Evolutionary conservation across 2,113 vertebrate species (phyloP).

Genomic region (Chaetops frenatus): DNA sequence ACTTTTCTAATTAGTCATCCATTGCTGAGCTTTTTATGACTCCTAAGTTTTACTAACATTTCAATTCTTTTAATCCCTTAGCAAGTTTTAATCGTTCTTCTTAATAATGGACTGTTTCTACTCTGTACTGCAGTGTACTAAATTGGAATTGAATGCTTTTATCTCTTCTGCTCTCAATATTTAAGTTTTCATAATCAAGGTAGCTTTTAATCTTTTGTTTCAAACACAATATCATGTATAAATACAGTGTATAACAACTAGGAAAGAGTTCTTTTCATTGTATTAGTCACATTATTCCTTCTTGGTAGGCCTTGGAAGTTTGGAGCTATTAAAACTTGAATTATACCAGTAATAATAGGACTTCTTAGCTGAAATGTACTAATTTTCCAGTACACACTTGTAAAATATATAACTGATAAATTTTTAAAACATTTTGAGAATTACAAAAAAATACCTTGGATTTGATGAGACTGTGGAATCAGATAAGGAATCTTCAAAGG

Average conservation of each 20-base stretch:
- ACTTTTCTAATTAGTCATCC: slow-evolving; percentile 19
- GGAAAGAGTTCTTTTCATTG: not conserved
- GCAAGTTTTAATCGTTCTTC: not conserved
- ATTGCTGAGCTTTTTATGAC: not conserved
- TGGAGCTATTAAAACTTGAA: not conserved
- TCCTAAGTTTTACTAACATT: slow-evolving; percentile 7
- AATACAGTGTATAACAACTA: not conserved
- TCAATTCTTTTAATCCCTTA: not conserved
- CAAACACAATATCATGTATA: not conserved
- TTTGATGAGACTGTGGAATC: not conserved
- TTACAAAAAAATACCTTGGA: not conserved
- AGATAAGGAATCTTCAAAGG: not conserved
- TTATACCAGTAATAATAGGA: not conserved
- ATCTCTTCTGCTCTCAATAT: not conserved
- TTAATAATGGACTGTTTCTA: not conserved
- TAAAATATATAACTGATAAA: not conserved
- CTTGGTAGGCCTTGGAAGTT: not conserved
- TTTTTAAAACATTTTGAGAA: not conserved
- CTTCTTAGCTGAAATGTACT: not conserved
- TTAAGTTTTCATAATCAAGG: not conserved
- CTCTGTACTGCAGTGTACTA: not conserved
- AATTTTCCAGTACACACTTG: not conserved
- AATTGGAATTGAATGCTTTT: not conserved
- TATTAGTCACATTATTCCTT: not conserved
- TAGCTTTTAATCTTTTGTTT: not conserved